Base-by-base conservation (phyloP, 2,888 invertebrate species). In the Ectropis crepuscularia region DNA sequence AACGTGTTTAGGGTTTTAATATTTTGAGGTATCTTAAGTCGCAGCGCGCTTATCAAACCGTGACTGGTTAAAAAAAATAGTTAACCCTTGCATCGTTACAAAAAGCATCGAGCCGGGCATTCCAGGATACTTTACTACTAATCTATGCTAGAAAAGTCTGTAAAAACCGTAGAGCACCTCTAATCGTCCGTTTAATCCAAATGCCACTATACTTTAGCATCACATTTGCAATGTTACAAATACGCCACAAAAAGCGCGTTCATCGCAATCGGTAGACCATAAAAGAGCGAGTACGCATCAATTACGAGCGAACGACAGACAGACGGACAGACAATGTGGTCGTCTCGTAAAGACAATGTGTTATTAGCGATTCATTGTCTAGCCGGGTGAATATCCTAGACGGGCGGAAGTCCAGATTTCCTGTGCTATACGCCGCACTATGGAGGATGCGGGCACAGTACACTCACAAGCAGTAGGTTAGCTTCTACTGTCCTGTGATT, bases 401-500 rank as follows among this genome's bases (percentile, higher is more conserved):
- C 87, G 83, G 79, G 65, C 90, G 92, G 92, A 91, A 88, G 91
- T 86, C 75, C 75, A 88, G 90, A 88, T 90, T 87, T 92, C 92
- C 92, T 88, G 91, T 82, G 76, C 78, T 83, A 76, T 83, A 83
- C 73, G 73, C 71, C 78, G 66, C 72, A 57, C 67, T 73, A 74
- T 75, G 71, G 71, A 67, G 43, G 41, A 50, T 51, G 37, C 45
- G 49, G 55, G 12, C 57, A 65, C 59, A 66, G 67, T 53, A 51
- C 57, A 50, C 11, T 12, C 6, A 8, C 16, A 48, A 11, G 16
- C 57, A 70, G 67, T 46, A 53, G 43, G 48, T 11, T n/a, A 47
- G 11, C 16, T 28, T 28, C 16, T 28, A 28, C 16, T 28, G 16
- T 28, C 16, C 16, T 28, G 16, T 28, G 16, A 28, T 4, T 28